These are phyloP conservation scores for Cassiopea andromeda DNA, from an alignment of 30 jellyfish, hydroid and myxozoan genomes.

Conservation along the genomic window DNA sequence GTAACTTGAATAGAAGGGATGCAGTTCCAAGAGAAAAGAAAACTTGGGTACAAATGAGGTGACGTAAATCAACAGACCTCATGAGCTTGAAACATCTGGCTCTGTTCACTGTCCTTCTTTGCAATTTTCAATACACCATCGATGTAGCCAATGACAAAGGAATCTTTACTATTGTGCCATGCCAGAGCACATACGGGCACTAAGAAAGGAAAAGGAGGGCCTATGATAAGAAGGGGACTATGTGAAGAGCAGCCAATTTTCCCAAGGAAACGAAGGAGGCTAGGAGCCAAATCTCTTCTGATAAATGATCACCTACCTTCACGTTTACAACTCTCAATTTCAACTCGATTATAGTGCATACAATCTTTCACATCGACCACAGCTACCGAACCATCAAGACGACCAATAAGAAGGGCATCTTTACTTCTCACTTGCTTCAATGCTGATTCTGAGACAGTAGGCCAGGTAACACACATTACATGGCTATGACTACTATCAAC, in stretches of 20 bases:
- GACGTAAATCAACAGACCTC: constrained; percentile 37
- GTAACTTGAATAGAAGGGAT: neutral
- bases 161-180: constrained; percentile 50
- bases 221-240: neutral
- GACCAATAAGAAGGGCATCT: constrained; percentile 73
- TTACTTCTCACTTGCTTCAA: constrained; percentile 50
- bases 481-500: constrained; percentile 73
- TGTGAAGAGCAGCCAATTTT: neutral
- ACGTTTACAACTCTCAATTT: constrained; percentile 79
- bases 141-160: constrained; percentile 72
- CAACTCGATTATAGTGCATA: constrained; percentile 46
- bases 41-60: neutral
- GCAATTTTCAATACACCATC: constrained; percentile 74
- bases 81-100: constrained; percentile 55
- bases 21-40: neutral
- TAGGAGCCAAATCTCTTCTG: neutral
- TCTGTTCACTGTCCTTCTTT: constrained; percentile 59
- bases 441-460: constrained; percentile 54
- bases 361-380: constrained; percentile 64
- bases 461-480: constrained; percentile 83
- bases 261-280: no score
- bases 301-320: constrained; percentile 21
- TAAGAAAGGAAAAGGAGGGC: neutral
- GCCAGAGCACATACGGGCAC: constrained; percentile 83
- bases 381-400: constrained; percentile 81